A percentile compares a stretch with the other conserved stretches of the same genome.
These are phyloP conservation scores for Belonocnema kinseyi DNA, from an alignment of 1,140 invertebrate species.

Conservation along the genomic window DNA sequence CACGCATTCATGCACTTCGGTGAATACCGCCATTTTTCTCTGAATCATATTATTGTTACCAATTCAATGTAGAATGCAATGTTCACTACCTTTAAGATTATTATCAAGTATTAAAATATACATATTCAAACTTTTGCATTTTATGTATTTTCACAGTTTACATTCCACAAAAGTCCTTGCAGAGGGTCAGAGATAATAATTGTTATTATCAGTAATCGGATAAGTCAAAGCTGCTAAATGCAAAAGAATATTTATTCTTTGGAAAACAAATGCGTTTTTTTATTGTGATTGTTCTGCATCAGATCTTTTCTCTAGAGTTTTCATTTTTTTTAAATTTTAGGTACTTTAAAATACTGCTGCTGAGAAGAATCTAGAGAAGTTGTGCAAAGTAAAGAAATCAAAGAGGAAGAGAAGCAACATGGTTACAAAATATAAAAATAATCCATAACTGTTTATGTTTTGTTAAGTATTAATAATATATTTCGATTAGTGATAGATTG, in stretches of 20 bases:
- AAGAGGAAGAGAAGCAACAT: not conserved
- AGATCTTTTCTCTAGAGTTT: not conserved
- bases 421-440: too few species aligned
- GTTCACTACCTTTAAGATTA: constrained; percentile 8
- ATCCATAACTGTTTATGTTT: too few species aligned
- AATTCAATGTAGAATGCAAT: constrained; percentile 24
- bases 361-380: too few species aligned
- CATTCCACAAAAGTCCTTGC: not conserved
- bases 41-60: constrained; percentile 7
- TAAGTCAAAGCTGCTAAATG: constrained; percentile 19
- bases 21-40: constrained; percentile 5
- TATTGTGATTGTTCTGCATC: not conserved
- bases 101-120: constrained; percentile 28
- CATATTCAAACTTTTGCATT: constrained; percentile 10
- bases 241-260: constrained; percentile 28
- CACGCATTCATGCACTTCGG: constrained; percentile 18
- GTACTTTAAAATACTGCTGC: not conserved
- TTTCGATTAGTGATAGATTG: not conserved
- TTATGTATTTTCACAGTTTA: not conserved
- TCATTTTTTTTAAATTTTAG: not conserved
- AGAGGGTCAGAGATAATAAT: constrained; percentile 10
- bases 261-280: constrained; percentile 6
- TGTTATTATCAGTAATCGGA: constrained; percentile 16
- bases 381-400: not conserved
- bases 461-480: not conserved